phyloP scores from a whole-genome alignment of 2,888 invertebrate genomes.

The Dolichomitus sp. region DNA sequence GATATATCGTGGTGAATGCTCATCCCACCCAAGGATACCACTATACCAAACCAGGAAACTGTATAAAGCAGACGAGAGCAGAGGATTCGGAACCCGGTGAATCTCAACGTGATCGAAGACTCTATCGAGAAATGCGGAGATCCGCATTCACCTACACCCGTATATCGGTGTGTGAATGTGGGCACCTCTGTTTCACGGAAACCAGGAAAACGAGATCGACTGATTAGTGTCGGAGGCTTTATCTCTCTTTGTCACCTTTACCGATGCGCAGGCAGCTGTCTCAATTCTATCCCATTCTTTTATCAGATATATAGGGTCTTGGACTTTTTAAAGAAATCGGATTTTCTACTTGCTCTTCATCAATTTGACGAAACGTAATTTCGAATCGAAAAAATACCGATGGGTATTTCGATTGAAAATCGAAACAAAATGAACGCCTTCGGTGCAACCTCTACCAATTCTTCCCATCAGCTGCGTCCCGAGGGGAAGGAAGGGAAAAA shows the following conservation, averaged over 20 bases:
- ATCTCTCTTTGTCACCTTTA: background rate
- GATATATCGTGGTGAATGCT: constrained; percentile 16
- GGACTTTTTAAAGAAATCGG: constrained; percentile 44
- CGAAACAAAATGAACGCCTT: background rate
- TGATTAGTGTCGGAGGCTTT: constrained; percentile 50
- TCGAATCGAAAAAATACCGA: background rate
- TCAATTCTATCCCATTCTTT: background rate
- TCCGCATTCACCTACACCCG: constrained; percentile 19
- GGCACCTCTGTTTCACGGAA: constrained; percentile 17
- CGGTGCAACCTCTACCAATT: background rate
- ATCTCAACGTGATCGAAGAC: constrained; percentile 26
- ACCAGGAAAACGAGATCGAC: constrained; percentile 51
- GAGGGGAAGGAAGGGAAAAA: constrained; percentile 25
- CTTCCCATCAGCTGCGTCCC: constrained; percentile 36
- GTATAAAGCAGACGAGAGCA: background rate
- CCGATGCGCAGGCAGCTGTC: background rate
- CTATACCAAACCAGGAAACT: background rate
- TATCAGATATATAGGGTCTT: constrained; percentile 4
- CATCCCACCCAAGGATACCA: background rate
- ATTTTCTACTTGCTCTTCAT: constrained; percentile 20
- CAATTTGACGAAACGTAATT: constrained; percentile 33
- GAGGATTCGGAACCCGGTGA: constrained; percentile 2
- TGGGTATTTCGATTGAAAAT: constrained; percentile 35
- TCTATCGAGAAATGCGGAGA: constrained; percentile 13
- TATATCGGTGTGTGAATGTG: background rate